Evolutionary conservation across 2,113 vertebrate species (phyloP), one percentile per base, ranked within the genome.

Genomic region (Chionomys nivalis): DNA sequence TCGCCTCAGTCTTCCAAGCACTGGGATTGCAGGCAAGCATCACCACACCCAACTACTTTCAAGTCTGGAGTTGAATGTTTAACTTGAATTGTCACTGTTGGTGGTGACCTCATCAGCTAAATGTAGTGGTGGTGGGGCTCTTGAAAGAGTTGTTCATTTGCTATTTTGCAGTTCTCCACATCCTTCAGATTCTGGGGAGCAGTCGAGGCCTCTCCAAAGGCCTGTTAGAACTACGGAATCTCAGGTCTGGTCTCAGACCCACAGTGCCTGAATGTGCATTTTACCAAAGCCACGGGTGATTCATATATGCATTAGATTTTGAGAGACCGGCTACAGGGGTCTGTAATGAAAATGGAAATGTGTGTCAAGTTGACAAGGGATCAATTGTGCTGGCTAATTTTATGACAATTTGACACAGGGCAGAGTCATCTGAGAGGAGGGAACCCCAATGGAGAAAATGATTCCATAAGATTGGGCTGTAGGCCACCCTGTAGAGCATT

Each of bases 71-170:
- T 58, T 63, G 58, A 94, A 79, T 61, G 52, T 16, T 73, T 83
- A 82, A 49, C 70, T 68, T 89, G 44, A 91, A 68, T 33, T 77
- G 10, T 87, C 3, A 8, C 33, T 0, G 9, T 23, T 36, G 26
- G 23, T 16, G 75, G 65, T 26, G 52, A 95, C 70, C 63, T 97
- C 86, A 65, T 89, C 44, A 89, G 24, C 24, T 91, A 82, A 55
- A 44, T 65, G 16, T 16, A 17, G 55, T 4, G 77, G 55, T n/a
- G 36, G 23, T 4, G 0, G 63, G 31, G 65, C 55, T 89, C 83
- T 47, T 82, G 36, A 91, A 72, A 79, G 19, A 70, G 44, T 31
- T 24, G 14, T 39, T 91, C 17, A 68, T 86, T 16, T 82, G 10
- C 61, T 86, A 24, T 63, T 33, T 58, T 94, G 2, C 68, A 90